phyloP scores from a whole-genome alignment of 2,113 vertebrate genomes.

The Alosa alosa region DNA sequence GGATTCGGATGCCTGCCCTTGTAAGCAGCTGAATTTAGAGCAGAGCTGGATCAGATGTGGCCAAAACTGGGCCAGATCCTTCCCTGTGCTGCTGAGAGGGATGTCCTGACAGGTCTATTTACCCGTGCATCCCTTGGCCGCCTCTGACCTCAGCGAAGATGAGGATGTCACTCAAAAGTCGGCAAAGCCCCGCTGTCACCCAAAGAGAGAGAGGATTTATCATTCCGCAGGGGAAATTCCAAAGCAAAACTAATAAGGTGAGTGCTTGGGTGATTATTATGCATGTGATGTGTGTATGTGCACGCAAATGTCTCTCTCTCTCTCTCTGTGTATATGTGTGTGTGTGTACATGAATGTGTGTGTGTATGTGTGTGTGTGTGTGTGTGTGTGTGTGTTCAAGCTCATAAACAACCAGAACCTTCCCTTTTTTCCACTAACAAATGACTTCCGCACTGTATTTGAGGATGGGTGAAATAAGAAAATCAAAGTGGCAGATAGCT shows the following conservation, averaged over 20 bases:
- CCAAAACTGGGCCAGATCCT: not conserved
- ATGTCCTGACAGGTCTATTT: constrained; percentile 7
- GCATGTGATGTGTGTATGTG: not conserved
- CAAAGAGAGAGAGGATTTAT: constrained; percentile 24
- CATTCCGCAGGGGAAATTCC: constrained; percentile 17
- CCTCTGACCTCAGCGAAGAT: not conserved
- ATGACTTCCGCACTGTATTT: constrained; percentile 30
- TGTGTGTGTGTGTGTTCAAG: constrained; percentile 1
- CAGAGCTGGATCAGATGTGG: not conserved
- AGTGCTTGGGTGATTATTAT: constrained; percentile 11
- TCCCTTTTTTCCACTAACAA: constrained; percentile 9
- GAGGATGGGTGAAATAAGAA: constrained; percentile 41
- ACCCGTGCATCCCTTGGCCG: not conserved
- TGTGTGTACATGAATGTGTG: not conserved
- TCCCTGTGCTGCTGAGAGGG: not conserved
- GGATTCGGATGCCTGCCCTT: not conserved
- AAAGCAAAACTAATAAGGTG: constrained; percentile 25
- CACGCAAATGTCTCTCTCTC: not conserved
- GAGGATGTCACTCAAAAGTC: constrained; percentile 24
- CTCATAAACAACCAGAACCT: not conserved
- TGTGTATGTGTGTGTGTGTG: not conserved
- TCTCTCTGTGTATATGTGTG: not conserved
- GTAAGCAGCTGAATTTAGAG: not conserved
- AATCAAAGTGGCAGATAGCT: constrained; percentile 70
- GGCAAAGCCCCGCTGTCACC: not conserved